Base-by-base conservation (phyloP, 2,113 vertebrate species). In the Antigone vipio region DNA sequence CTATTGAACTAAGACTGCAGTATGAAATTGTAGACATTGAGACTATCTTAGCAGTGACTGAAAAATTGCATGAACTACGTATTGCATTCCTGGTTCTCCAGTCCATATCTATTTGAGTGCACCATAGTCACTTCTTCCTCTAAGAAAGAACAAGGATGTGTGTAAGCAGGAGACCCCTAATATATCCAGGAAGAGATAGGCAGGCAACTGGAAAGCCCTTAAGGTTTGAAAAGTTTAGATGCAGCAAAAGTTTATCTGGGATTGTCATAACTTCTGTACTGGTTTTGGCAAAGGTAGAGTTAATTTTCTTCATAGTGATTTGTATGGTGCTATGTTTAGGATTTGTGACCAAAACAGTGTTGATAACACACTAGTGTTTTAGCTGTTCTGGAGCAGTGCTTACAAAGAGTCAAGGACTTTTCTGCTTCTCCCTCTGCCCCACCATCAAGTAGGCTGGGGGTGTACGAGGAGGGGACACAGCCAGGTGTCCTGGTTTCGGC, bases 391-490 rank as follows among this genome's bases (percentile, higher is more conserved):
- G 32, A 60, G 11, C 9, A 40, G 23, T 1, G 2, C 17, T 53
- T 32, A 29, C 18, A 26, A 11, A 34, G 30, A 11, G 5, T 9
- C 11, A 40, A 52, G 14, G 35, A 2, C 26, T 77, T 82, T 75
- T 77, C 26, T 75, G 5, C 42, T 85, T 63, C 69, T 67, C 24
- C 21, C 8, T 21, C 42, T 52, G 40, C 24, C 23, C 24, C 2
- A 52, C 6, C 18, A 52, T 29, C 0, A 1, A 40, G 22, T 9
- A 63, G 38, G 6, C 2, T 49, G 21, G 34, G 13, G 5, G 6
- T 26, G 16, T 26, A 42, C 18, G 47, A 49, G 10, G 6, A 73
- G 12, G 19, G 15, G 23, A 49, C 49, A 74, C 3, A 47, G 6
- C 1, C 8, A 3, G 34, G 22, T 23, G 22, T 50, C 49, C 49